Base-by-base conservation (phyloP, 2,113 vertebrate species). In the Sturnus vulgaris region DNA sequence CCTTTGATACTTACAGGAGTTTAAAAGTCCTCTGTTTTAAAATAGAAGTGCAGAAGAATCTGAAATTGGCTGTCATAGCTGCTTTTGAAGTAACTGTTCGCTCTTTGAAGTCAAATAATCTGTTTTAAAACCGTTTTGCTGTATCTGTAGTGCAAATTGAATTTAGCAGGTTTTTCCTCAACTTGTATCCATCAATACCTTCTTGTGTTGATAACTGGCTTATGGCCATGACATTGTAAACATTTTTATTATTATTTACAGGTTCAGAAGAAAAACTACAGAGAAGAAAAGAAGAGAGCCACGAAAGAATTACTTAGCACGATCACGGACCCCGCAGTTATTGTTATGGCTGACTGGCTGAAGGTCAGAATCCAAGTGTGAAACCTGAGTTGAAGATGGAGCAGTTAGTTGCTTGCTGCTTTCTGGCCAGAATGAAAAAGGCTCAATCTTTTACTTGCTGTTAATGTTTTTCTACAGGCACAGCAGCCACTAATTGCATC, bases 261-360 rank as follows among this genome's bases (percentile, higher is more conserved):
- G 99, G 99, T 99, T 76, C 99, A 99, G 97, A 99, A 99, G 98
- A 99, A 99, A 96, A 99, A 99, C 97, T 99, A 99, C 97, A 98
- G 99, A 87, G 99, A 99, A 92, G 99, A 99, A 94, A 99, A 99
- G 98, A 99, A 99, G 96, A 98, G 99, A 92, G 99, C 99, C 35
- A 99, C 99, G 1, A 99, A 99, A 96, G 99, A 99, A 96, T 97
- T 99, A 66, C 99, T 99, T 83, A 99, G 99, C 95, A 99, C 99
- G 33, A 99, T 99, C 98, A 99, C 99, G 3, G 99, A 99, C 88
- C 99, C 99, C 24, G 99, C 99, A 30, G 99, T 99, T 95, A 99
- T 99, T 80, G 99, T 99, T 95, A 99, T 99, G 99, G 98, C 99
- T 35, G 99, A 99, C 97, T 99, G 99, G 99, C 86, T 99, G 30